Evolutionary conservation across 2,797 vertebrate genomes (phyloP).

Genomic region (Lagodon rhomboides): DNA sequence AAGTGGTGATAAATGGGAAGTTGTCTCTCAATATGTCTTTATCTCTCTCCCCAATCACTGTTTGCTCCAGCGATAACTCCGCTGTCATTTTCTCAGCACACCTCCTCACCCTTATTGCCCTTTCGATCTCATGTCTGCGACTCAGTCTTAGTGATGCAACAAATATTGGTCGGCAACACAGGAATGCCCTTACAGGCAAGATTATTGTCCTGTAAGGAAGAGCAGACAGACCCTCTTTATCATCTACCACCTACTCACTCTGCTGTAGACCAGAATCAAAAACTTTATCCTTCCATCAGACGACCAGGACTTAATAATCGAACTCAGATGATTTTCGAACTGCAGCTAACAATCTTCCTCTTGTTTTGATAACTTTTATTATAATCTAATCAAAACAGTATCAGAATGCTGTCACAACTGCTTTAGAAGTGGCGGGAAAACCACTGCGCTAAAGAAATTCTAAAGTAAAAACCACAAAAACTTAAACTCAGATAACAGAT

Average conservation of each 20-base stretch:
- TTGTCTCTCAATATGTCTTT: constrained; percentile 64
- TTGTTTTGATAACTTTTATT: neutral
- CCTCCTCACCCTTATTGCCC: neutral
- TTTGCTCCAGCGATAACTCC: constrained; percentile 28
- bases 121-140: constrained; percentile 21
- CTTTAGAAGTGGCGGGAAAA: neutral
- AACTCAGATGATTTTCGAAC: neutral
- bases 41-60: constrained; percentile 28
- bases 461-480: neutral
- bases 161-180: neutral
- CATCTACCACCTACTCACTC: neutral
- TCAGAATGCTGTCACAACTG: neutral
- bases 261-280: neutral
- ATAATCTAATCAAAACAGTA: neutral
- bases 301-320: neutral
- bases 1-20: constrained; percentile 66
- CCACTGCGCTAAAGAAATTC: neutral
- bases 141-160: constrained; percentile 33
- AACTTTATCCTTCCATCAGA: neutral
- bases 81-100: constrained; percentile 36
- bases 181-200: constrained; percentile 44
- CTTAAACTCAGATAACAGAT: neutral
- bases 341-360: neutral
- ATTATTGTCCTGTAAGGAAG: constrained; percentile 12
- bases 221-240: constrained; percentile 18